Base-by-base conservation (phyloP, 2,113 vertebrate species). In the Thomomys bottae region DNA sequence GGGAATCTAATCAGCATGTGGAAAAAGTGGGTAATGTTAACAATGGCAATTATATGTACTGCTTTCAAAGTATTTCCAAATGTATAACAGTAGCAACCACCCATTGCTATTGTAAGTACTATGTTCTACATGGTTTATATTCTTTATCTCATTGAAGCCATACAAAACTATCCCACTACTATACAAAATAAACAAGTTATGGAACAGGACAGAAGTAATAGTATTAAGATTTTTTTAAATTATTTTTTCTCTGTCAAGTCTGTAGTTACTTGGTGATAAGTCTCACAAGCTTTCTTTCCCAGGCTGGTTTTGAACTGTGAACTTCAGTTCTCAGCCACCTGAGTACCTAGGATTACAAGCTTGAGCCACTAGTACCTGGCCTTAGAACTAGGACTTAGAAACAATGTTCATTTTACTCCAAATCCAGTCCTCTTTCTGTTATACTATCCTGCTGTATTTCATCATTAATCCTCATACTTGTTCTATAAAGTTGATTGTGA, bases 371-470 rank as follows among this genome's bases (percentile, higher is more conserved):
- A 54, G 49, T 15, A 54, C 49, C 49, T 15, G 18, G 14, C 14
- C 49, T 54, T 54, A 94, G 72, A 90, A 76, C 34, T 14, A 89
- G 64, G 73, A 87, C 87, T 87, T 70, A 77, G 72, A 87, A 88
- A 32, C 23, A 87, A 59, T 66, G 32, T 71, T 88, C 63, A 34
- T 49, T 91, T 88, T 78, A 42, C 34, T 94, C 23, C 42, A 80
- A 80, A 86, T 79, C 21, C 78, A 77, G 12, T 28, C 36, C 26
- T 80, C 45, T 86, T 82, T 76, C 40, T 87, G 14, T 42, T 82
- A n/a, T 49, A 14, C n/a, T 64, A 8, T 70, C 26, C 57, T 87
- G 63, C 36, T 73, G 71, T 77, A 77, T n/a, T 66, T 26, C 0
- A 70, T 34, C 72, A 92, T 87, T 45, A 82, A 84, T 54, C 78